These are phyloP conservation scores for Salvelinus namaycush DNA, from an alignment of 2,113 vertebrate genomes.

Conservation along the genomic window DNA sequence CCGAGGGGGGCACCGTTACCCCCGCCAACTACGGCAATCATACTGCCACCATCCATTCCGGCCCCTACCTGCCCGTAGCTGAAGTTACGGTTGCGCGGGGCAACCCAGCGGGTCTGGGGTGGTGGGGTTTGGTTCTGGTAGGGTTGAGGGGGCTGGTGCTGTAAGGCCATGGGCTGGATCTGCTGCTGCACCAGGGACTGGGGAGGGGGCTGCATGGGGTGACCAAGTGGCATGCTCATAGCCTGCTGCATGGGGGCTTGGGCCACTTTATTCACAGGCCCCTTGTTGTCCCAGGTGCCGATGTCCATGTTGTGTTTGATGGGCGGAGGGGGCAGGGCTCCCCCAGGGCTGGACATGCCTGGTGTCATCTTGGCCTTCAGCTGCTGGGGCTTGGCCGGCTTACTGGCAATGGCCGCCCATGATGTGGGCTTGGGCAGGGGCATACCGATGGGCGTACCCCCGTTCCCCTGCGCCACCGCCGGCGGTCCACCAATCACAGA, in stretches of 20 bases:
- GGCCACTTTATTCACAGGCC: slow-evolving; percentile 82
- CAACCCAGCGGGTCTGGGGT: slow-evolving; percentile 90
- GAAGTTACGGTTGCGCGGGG: slow-evolving; percentile 87
- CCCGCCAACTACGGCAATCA: slow-evolving; percentile 53
- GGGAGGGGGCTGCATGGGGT: slow-evolving; percentile 61
- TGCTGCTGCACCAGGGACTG: slow-evolving; percentile 66
- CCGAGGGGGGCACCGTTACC: slow-evolving; percentile 35
- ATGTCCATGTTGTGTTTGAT: slow-evolving; percentile 99
- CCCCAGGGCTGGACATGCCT: slow-evolving; percentile 79
- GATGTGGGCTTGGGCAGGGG: slow-evolving; percentile 89
- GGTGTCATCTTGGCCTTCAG: slow-evolving; percentile 89
- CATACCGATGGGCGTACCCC: slow-evolving; percentile 83
- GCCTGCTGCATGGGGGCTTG: slow-evolving; percentile 54
- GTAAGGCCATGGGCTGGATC: slow-evolving; percentile 69
- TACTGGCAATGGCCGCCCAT: slow-evolving; percentile 95
- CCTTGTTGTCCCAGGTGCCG: slow-evolving; percentile 95
- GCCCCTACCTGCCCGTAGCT: slow-evolving; percentile 77
- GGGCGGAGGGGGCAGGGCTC: slow-evolving; percentile 84
- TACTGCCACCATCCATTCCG: slow-evolving; percentile 73
- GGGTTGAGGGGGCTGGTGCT: slow-evolving; percentile 73
- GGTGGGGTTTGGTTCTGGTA: slow-evolving; percentile 79
- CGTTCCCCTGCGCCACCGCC: slow-evolving; percentile 78
- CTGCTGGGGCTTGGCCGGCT: slow-evolving; percentile 88
- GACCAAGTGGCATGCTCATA: slow-evolving; percentile 52
- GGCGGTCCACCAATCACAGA: slow-evolving; percentile 86